Percentiles rank a stretch among this genome's conserved stretches.
phyloP scores from a whole-genome alignment of 2,888 invertebrate species.

The Pemphredon lugubris region DNA sequence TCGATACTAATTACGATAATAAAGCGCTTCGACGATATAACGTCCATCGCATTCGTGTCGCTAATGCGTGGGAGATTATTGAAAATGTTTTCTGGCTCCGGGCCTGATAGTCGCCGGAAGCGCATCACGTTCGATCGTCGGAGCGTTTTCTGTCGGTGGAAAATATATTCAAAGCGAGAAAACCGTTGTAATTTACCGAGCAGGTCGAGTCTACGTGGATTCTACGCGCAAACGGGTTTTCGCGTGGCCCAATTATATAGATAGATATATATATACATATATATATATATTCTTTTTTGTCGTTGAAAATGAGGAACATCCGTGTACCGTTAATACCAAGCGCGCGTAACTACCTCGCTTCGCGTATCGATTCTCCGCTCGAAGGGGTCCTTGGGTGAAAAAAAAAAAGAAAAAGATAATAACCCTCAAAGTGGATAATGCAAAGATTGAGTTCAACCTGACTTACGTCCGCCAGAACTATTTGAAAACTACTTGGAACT shows the following conservation, averaged over 20 bases:
- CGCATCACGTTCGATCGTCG: constrained; percentile 23
- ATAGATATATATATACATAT: too few relatives aligned
- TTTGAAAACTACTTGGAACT: constrained; percentile 70
- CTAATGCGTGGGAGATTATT: constrained; percentile 25
- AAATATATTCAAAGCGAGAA: constrained; percentile 26
- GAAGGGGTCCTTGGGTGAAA: constrained; percentile 41
- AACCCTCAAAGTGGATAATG: constrained; percentile 61
- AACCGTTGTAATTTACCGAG: constrained; percentile 37
- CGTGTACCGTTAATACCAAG: not conserved
- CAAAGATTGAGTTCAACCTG: constrained; percentile 65
- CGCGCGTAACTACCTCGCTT: constrained; percentile 11
- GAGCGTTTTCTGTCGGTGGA: constrained; percentile 10
- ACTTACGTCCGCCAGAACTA: constrained; percentile 68
- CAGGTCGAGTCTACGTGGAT: constrained; percentile 10
- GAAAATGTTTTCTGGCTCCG: constrained; percentile 22
- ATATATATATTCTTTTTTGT: constrained; percentile 2
- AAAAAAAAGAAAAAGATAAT: constrained; percentile 46
- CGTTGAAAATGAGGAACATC: not conserved
- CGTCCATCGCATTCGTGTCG: constrained; percentile 19
- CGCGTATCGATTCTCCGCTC: constrained; percentile 52
- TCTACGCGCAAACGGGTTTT: constrained; percentile 3
- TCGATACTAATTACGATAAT: constrained; percentile 61
- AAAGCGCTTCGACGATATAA: constrained; percentile 33
- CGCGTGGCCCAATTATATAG: constrained; percentile 3
- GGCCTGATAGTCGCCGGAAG: constrained; percentile 14